phyloP scores from a whole-genome alignment of 2,797 vertebrate species.

The Huso huso region DNA sequence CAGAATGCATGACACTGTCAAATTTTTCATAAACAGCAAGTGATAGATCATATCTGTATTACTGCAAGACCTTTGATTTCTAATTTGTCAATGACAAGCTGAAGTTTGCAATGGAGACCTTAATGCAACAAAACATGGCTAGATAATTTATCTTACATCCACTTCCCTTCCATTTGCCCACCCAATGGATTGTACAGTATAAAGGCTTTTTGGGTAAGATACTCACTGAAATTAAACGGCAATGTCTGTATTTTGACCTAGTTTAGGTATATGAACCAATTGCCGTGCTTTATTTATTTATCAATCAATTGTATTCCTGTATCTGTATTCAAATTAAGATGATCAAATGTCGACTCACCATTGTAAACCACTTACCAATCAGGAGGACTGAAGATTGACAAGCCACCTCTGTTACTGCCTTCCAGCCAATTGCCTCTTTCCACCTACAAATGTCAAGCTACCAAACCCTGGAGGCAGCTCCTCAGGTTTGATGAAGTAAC shows the following conservation, averaged over 20 bases:
- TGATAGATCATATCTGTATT: constrained; percentile 1
- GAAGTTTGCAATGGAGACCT: neutral
- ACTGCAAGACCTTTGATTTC: neutral
- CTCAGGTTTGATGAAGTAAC: too few species aligned
- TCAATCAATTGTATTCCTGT: too few species aligned
- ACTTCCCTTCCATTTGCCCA: neutral
- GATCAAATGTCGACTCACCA: too few species aligned
- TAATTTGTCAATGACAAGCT: neutral
- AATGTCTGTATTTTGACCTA: neutral
- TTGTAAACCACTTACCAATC: too few species aligned
- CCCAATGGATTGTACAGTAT: neutral
- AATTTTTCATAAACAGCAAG: constrained; percentile 19
- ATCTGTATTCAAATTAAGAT: too few species aligned
- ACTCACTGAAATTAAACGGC: neutral
- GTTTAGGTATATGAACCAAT: neutral
- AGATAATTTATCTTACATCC: neutral
- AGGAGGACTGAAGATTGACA: too few species aligned
- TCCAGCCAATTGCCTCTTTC: too few species aligned
- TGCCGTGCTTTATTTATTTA: constrained; percentile 2
- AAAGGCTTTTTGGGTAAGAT: neutral
- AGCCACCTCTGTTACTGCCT: too few species aligned
- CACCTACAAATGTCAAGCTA: too few species aligned
- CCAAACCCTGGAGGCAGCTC: too few species aligned
- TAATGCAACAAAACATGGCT: neutral
- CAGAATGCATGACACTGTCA: constrained; percentile 15